Evolutionary conservation across 92 coral and sea anemone species (phyloP), one percentile per base, ranked within the genome.

Genomic region (Paramuricea clavata): DNA sequence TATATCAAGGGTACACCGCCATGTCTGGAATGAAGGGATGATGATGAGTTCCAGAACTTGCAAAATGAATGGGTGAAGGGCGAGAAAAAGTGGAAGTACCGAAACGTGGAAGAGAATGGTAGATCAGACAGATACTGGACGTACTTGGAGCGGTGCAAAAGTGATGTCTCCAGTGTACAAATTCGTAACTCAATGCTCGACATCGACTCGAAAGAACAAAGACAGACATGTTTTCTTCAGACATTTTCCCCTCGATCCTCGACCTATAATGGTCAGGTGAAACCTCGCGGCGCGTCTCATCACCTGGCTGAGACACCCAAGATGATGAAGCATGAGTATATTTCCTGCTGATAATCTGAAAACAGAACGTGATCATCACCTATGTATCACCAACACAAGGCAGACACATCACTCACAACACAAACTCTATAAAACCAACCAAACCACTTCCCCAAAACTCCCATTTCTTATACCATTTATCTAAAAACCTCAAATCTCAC

Each of bases 261-360:
- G 62, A 19, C 25, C 25, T 54, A 54, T 54, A 19, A 19, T 6
- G 1, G 23, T 10, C 25, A 1, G 17, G 21, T 54, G 17, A 3
- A 2, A 54, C 3, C 3, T 21, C 21, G 26, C 62, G 23, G 62
- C 62, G 26, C 17, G 62, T 54, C 13, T 79, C 84, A 59, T 33
- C 84, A 67, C 84, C 84, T 56, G 68, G 54, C 79, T 52, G 30
- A 49, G 82, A 79, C 84, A 79, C 84, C 33, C 84, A 79, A 79
- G 73, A 79, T 49, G 67, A 54, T 49, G 67, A 54, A 76, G 39
- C 25, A 54, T 49, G 33, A 54, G 68, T 42, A 50, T 23, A 76
- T 76, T 31, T 76, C 82, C 84, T 52, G 73, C 84, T 79, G 84
- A 79, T 79, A 79, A 79, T 79, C 60, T 79, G 84, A 79, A 76